Base-by-base conservation (phyloP, 2,797 vertebrate genomes). In the Toxotes lorentzi region DNA sequence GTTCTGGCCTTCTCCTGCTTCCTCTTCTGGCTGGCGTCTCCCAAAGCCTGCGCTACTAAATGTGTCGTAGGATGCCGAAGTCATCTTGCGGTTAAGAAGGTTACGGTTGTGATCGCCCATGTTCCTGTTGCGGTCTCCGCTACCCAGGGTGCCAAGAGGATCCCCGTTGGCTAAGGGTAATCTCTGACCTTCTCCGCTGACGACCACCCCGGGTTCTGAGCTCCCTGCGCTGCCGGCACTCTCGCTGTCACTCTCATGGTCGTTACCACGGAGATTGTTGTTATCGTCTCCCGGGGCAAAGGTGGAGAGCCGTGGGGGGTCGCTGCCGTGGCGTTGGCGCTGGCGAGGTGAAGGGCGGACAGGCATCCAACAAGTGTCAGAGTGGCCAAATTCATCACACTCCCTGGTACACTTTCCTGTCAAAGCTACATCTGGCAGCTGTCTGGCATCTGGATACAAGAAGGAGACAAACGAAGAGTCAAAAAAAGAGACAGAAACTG, bases 291-390 rank as follows among this genome's bases (percentile, higher is more conserved):
- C 96, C 0, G 97, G 96, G 73, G 97, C 96, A 73, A 99, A 99
- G 88, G 97, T 99, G 69, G 97, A 98, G 79, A 99, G 97, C 90
- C 97, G 97, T 73, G 97, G 96, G 86, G 97, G 97, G 91, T 96
- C 98, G 1, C 93, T 94, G 73, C 91, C 93, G 4, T 94, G 93
- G 60, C 92, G 97, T 86, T 96, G 96, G 0, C 96, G 97, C 80
- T 96, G 96, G 87, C 96, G 97, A 0, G 98, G 97, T 6, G 97
- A 98, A 32, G 95, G 95, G 56, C 96, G 97, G 59, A 97, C 95
- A 0, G 97, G 98, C 98, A 99, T 99, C 97, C 97, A 99, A 91
- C 98, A 99, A 81, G 98, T 97, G 92, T 99, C 98, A 2, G 98
- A 98, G 93, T 99, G 98, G 78, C 97, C 97, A 0, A 98, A 98